Evolutionary conservation across 2,797 vertebrate species (phyloP), one percentile per base, ranked within the genome.

Genomic region (Ambastaia sidthimunki): DNA sequence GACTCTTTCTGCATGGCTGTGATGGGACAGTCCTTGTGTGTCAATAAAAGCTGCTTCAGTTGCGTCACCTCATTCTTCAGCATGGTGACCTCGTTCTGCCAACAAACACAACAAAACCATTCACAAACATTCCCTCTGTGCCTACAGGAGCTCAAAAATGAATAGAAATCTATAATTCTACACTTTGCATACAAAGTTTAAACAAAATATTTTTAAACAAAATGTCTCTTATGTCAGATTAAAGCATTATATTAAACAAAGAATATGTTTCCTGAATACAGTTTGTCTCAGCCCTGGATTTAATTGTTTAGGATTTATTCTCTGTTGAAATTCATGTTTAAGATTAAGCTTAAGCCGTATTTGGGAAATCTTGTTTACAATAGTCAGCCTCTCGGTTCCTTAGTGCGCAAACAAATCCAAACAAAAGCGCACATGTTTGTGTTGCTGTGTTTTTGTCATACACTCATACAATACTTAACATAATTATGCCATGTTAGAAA

Each of bases 1-100:
- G 98, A 96, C 85, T 99, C 98, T 93, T 99, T 99, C 94, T 99
- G 98, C 96, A 99, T 97, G 92, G 97, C 95, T 90, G 97, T 99
- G 93, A 99, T 98, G 71, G 97, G 98, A 91, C 98, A 99, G 93
- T 99, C 97, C 94, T 99, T 99, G 92, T 99, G 98, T 83, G 98
- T 99, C 92, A 99, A 93, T 91, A 99, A 95, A 87, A 99, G 94
- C 93, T 99, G 98, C 90, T 99, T 99, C 88, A 99, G 96, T 91
- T 99, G 98, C 84, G 97, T 97, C 91, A 99, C 98, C 89, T 99
- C 98, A 1, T 96, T 99, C 94, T 99, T 99, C 88, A 99, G 94
- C 96, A 99, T 97, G 78, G 97, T 98, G 88, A 99, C 97, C 91
- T 99, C 98, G 0, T 99, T 99, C 98, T 99, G 91, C 66, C 72